Evolutionary conservation across 2,113 vertebrate genomes (phyloP), one percentile per base, ranked within the genome.

Genomic region (Varanus komodoensis): DNA sequence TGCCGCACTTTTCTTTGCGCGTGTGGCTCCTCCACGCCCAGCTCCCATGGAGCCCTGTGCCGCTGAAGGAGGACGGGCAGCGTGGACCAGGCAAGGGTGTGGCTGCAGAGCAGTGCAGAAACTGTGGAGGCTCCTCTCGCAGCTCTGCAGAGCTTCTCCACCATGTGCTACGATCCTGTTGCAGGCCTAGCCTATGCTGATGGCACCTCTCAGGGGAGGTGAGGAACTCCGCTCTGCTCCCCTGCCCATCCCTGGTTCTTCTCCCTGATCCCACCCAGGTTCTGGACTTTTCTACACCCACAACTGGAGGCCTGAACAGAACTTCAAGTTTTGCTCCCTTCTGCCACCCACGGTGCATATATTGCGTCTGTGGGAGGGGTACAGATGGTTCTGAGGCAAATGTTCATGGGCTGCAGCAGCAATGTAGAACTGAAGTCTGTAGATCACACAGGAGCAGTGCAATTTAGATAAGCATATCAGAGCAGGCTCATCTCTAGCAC

Each of bases 401-500:
- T n/a, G n/a, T n/a, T n/a, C n/a, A n/a, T n/a, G n/a, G n/a, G n/a
- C n/a, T n/a, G n/a, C n/a, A n/a, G n/a, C n/a, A n/a, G n/a, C n/a
- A 69, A 71, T 44, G 38, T 44, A 44, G 38, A 44, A 44, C 38
- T 44, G 38, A 44, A 44, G 38, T 44, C 38, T 44, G 38, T 44
- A 44, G 38, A 44, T 44, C 9, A 57, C 8, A 57, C 79, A 0
- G 12, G 69, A 34, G 1, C 57, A 0, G 0, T 52, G 44, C 48
- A 74, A 94, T 75, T 19, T 57, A 85, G 71, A 89, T 92, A 0
- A 0, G 82, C 50, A 68, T 48, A 64, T 87, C 87, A 54, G 34
- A 80, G 73, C 71, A 92, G 81, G 90, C 93, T 89, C 84, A 88
- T 94, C 81, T 34, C 83, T 79, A 83, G 57, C 92, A 71, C 1